Base-by-base conservation (phyloP, 2,888 invertebrate genomes). In the Byasa hedistus region DNA sequence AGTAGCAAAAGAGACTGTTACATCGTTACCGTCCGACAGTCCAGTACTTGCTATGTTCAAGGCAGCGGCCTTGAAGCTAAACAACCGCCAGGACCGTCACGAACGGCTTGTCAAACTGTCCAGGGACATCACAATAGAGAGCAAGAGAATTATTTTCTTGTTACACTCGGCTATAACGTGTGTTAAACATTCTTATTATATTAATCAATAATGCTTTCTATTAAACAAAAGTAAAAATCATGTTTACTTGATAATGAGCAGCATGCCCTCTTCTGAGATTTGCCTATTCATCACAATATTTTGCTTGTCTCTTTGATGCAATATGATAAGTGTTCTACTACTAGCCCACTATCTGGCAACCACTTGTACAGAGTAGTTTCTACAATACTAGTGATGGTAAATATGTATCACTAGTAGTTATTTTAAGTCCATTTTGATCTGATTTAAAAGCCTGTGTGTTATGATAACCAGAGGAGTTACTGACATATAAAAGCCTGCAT, bases 101-200 rank as follows among this genome's bases (percentile, higher is more conserved):
- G 98, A 98, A 80, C 90, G 96, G 57, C 93, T 98, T 39, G 94
- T 97, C 0, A 97, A 98, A 86, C 82, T 95, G 0, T 94, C 96
- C 69, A 92, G 97, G 32, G 98, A 97, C 79, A 94, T 97, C 23
- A 97, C 97, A 0, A 97, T 97, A 72, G 97, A 98, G 79, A 97
- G 97, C 84, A 98, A 98, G 81, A 91, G 97, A 68, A 95, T 96
- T 7, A 98, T 98, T 73, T 98, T 97, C 82, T 85, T 96, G 17
- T 85, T 98, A 23, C 98, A 98, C 82, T 95, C 96, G 44, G 91
- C 95, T 68, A 79, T 89, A 57, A 87, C 90, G 94, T 94, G 77
- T 84, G 88, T 79, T 48, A n/a, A n/a, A 19, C n/a, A 7, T n/a
- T 48, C 8, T 19, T 48, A n/a, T 48, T 48, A n/a, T 66, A 27